These are phyloP conservation scores for Ascidia mentula DNA, from an alignment of 23 tunicate species.

Conservation along the genomic window DNA sequence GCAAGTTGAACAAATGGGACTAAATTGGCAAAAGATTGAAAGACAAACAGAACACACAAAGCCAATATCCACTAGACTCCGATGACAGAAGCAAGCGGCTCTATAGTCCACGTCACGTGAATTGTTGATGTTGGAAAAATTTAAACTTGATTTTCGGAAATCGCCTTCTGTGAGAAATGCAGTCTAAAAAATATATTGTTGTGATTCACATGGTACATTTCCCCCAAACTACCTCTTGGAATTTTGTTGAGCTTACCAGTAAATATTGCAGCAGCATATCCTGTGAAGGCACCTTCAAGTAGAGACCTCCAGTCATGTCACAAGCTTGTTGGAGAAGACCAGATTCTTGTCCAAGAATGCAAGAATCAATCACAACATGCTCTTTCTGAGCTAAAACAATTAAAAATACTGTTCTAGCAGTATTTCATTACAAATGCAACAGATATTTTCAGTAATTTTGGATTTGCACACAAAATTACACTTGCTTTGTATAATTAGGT, in stretches of 20 bases:
- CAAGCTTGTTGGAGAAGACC: slow-evolving; percentile 89
- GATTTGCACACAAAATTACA: too few relatives aligned
- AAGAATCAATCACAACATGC: slow-evolving; percentile 72
- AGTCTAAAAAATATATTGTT: slow-evolving; percentile 38
- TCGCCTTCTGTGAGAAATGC: slow-evolving; percentile 80
- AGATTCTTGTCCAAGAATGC: slow-evolving; percentile 87
- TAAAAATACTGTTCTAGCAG: too few relatives aligned
- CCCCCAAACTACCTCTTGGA: neutral
- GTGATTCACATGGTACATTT: neutral
- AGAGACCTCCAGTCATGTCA: slow-evolving; percentile 86
- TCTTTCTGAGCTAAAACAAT: slow-evolving; percentile 79
- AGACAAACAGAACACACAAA: slow-evolving; percentile 95
- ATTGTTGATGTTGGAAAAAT: slow-evolving; percentile 27
- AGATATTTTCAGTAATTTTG: too few relatives aligned
- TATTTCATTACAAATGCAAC: too few relatives aligned
- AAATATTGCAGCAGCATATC: slow-evolving; percentile 82
- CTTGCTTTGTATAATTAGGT: too few relatives aligned
- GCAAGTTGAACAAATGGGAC: slow-evolving; percentile 93
- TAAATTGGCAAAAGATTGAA: slow-evolving; percentile 90
- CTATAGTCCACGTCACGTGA: slow-evolving; percentile 58
- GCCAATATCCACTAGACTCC: slow-evolving; percentile 77
- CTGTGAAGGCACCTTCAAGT: slow-evolving; percentile 55
- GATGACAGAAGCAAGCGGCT: slow-evolving; percentile 92
- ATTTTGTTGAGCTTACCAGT: slow-evolving; percentile 37
- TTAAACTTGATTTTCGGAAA: slow-evolving; percentile 59